These are phyloP conservation scores for Corvus cornix DNA, from an alignment of 2,113 vertebrate genomes.

Conservation along the genomic window DNA sequence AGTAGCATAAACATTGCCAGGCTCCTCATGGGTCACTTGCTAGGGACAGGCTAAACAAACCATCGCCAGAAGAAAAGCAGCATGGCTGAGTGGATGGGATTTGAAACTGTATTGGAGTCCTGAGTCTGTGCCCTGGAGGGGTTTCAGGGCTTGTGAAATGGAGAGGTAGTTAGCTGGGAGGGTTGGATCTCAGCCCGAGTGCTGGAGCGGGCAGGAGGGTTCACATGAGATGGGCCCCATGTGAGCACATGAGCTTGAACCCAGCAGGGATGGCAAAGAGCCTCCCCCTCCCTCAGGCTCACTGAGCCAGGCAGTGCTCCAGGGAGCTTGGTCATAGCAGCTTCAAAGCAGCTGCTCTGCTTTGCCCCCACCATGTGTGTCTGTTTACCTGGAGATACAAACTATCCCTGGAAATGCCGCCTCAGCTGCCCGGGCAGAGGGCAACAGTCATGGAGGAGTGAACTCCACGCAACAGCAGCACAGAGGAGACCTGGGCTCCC, in stretches of 20 bases:
- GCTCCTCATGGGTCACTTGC: constrained; percentile 48
- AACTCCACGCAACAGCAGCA: neutral
- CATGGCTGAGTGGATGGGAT: constrained; percentile 5
- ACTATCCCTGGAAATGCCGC: neutral
- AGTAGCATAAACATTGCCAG: constrained; percentile 13
- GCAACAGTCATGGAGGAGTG: neutral
- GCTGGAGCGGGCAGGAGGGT: rapidly evolving
- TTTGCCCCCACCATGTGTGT: rapidly evolving
- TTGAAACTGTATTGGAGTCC: neutral
- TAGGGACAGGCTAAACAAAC: constrained; percentile 58
- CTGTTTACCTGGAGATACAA: neutral
- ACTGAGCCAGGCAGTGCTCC: neutral
- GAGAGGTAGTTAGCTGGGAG: neutral
- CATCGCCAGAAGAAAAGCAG: constrained; percentile 36
- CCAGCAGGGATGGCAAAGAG: neutral
- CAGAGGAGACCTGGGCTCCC: neutral
- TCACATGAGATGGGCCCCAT: rapidly evolving
- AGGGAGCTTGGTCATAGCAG: neutral
- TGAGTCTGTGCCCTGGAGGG: constrained; percentile 3
- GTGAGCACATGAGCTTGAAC: neutral
- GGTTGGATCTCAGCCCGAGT: neutral
- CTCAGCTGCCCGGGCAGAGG: neutral
- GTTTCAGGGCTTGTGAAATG: neutral
- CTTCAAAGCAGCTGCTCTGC: neutral
- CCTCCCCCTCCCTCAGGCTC: neutral